Evolutionary conservation across 2,888 invertebrate genomes (phyloP).

Genomic region (Megastigmus dorsalis): DNA sequence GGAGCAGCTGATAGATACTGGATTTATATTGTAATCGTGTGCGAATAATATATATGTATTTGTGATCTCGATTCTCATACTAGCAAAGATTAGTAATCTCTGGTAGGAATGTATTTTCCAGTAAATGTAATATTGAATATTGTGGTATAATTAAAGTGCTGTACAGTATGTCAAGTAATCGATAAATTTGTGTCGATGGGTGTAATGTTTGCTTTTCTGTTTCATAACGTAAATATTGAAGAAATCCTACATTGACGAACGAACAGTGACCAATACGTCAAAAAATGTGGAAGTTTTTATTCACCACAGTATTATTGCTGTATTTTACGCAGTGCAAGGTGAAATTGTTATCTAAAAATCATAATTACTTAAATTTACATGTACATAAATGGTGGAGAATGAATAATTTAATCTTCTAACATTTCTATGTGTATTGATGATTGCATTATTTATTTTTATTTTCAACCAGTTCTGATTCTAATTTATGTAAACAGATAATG

Average conservation of each 20-base stretch:
- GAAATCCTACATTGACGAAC: background rate
- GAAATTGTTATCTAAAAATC: background rate
- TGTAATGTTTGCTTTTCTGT: background rate
- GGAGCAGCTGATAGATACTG: too few species aligned
- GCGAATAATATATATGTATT: too few species aligned
- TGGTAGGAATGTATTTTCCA: too few species aligned
- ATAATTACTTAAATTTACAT: background rate
- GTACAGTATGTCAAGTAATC: too few species aligned
- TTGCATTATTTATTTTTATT: background rate
- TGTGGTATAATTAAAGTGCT: too few species aligned
- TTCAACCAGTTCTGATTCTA: background rate
- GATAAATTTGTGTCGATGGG: conserved; percentile 13
- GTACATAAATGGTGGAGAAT: too few species aligned
- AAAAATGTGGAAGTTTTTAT: conserved; percentile 48
- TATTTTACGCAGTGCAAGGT: conserved; percentile 48
- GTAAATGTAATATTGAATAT: too few species aligned
- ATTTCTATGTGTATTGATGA: background rate
- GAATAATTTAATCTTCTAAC: too few species aligned
- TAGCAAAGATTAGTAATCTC: too few species aligned
- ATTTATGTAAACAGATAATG: too few species aligned
- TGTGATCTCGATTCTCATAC: too few species aligned
- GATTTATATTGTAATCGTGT: too few species aligned
- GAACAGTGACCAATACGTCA: background rate
- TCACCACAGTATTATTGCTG: conserved; percentile 32
- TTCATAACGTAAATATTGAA: background rate